Conservation (phyloP, 1,140 invertebrate genomes). For the Trachymyrmex cornetzi region DNA sequence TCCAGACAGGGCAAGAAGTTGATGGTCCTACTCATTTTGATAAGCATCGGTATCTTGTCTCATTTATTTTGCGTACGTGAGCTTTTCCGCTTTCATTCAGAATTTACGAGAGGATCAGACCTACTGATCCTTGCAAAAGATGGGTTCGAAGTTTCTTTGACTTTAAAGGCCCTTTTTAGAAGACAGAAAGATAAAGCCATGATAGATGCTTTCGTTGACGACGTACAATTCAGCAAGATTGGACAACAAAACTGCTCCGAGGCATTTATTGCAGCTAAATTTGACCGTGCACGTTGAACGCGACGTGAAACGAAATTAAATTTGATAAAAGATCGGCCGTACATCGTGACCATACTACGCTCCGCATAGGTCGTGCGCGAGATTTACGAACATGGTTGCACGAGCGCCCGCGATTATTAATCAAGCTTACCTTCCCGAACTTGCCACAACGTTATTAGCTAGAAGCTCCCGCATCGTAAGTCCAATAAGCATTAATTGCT, state of each 20-base stretch:
- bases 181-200: neutral
- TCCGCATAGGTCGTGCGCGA: slow-evolving; percentile 9
- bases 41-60: slow-evolving; percentile 36
- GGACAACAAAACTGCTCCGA: neutral
- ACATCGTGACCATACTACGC: neutral
- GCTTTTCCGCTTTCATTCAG: slow-evolving; percentile 3
- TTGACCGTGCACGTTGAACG: slow-evolving; percentile 12
- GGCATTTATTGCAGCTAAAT: slow-evolving; percentile 5
- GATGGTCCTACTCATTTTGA: neutral
- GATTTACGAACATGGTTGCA: slow-evolving; percentile 32
- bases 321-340: slow-evolving; percentile 44
- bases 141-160: neutral
- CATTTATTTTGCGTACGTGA: slow-evolving; percentile 24
- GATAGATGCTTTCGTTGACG: neutral
- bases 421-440: slow-evolving; percentile 35
- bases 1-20: neutral
- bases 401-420: slow-evolving; percentile 41
- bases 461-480: slow-evolving; percentile 7
- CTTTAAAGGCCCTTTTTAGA: neutral
- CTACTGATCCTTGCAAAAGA: neutral
- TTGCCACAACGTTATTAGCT: slow-evolving; percentile 5
- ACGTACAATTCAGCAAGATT: neutral
- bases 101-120: slow-evolving; percentile 24
- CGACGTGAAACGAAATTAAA: slow-evolving; percentile 43
- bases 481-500: slow-evolving; percentile 20